Base-by-base conservation (phyloP, 2,888 invertebrate species). In the Ceraclea dissimilis region DNA sequence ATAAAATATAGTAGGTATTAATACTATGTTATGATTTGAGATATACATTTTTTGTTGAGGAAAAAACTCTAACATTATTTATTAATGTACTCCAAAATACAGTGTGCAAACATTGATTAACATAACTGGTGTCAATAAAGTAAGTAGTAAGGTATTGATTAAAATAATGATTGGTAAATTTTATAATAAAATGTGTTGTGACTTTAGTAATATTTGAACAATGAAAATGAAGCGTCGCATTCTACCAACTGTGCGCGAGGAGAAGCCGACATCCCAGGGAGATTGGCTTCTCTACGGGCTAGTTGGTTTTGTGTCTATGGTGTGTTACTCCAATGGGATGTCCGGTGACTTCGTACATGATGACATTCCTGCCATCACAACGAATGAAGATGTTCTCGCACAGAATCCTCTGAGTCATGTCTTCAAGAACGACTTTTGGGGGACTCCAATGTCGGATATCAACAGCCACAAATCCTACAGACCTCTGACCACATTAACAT, bases 381-480 rank as follows among this genome's bases (percentile, higher is more conserved):
- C 84, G 62, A 93, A 92, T 71, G 81, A 82, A 66, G 92, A 93
- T 71, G 92, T 91, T 62, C 79, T 83, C 50, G 90, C 86, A 1
- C 75, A 78, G 52, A 85, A 80, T 60, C 73, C 82, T 26, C 70
- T 87, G 65, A 67, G 75, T 61, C 79, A 79, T 65, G 76, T 88
- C 65, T 83, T 89, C 67, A 75, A 76, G 65, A 87, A 90, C 70
- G 93, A 93, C 72, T 93, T 91, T 70, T 93, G 92, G 93, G 92
- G 92, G n/a, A 88, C 85, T 54, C 85, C 88, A 31, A 90, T 93
- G 88, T 79, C 82, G n/a, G 87, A 89, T 67, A 74, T 83, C 52
- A 80, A 79, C 67, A 91, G 90, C 66, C 93, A 92, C 74, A 92
- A 92, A 76, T 90, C 90, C 52, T 92, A 92, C 71, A 79, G 92